Percentiles rank a stretch among this genome's conserved stretches.
These are phyloP conservation scores for Stegostoma tigrinum DNA, from an alignment of 2,113 vertebrate genomes.

Conservation along the genomic window DNA sequence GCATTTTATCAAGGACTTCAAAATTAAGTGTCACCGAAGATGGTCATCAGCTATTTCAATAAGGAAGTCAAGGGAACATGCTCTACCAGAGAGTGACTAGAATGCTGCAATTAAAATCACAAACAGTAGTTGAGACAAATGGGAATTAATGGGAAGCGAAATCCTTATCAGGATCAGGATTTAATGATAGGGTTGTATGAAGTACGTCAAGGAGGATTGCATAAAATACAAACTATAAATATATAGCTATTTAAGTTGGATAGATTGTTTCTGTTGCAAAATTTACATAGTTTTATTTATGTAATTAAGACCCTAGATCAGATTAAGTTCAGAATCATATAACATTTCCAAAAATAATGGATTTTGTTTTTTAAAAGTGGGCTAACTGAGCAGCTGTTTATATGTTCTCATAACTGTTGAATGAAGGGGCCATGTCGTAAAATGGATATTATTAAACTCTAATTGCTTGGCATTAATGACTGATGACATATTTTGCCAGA, in stretches of 20 bases:
- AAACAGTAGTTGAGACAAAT: not conserved
- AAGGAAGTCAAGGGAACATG: no score
- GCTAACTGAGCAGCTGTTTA: not conserved
- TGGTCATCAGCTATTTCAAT: no score
- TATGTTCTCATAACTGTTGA: not conserved
- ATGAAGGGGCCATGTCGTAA: not conserved
- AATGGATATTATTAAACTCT: not conserved
- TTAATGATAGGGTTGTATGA: not conserved
- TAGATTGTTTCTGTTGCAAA: not conserved
- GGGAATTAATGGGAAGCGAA: not conserved
- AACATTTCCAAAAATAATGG: not conserved
- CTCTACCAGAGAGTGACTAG: no score
- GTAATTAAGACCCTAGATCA: not conserved
- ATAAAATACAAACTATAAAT: not conserved
- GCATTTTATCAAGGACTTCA: not conserved
- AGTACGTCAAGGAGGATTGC: not conserved
- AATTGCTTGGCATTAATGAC: not conserved
- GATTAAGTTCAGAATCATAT: not conserved
- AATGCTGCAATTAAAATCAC: no score
- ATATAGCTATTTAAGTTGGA: not conserved
- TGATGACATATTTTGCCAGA: not conserved
- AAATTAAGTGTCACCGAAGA: not conserved
- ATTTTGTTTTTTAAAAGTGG: not conserved
- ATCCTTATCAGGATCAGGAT: not conserved
- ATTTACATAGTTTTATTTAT: not conserved